Evolutionary conservation across 2,797 vertebrate genomes (phyloP).

Genomic region (Gymnopithys bicolor): DNA sequence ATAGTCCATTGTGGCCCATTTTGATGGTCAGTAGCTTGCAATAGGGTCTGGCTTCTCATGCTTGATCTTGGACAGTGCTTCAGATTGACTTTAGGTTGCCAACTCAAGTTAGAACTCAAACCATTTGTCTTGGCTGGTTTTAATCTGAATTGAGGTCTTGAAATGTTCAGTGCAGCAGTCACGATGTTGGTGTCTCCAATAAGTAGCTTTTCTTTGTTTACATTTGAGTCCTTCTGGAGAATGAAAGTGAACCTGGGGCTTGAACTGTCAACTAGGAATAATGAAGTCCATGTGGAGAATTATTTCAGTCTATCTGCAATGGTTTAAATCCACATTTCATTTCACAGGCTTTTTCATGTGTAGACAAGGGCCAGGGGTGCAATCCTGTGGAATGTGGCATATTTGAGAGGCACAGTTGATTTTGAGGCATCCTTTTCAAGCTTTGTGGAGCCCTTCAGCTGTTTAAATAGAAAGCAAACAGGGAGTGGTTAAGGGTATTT

Average conservation of each 20-base stretch:
- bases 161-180: background rate
- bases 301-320: background rate
- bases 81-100: background rate
- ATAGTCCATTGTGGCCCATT: background rate
- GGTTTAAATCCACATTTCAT: background rate
- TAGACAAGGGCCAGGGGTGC: background rate
- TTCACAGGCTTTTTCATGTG: background rate
- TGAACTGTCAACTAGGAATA: background rate
- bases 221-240: background rate
- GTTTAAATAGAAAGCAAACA: conserved; percentile 16
- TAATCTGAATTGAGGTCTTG: background rate
- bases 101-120: background rate
- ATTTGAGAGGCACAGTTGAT: background rate
- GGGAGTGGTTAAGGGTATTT: background rate
- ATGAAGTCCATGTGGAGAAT: background rate
- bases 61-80: background rate
- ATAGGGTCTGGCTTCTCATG: background rate
- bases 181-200: background rate
- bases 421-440: background rate
- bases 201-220: background rate
- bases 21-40: background rate
- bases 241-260: background rate
- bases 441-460: background rate
- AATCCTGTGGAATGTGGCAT: background rate
- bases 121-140: background rate